Percentiles rank a stretch among this genome's conserved stretches.
phyloP scores from a whole-genome alignment of 2,888 invertebrate species.

The Pseudanteris insignis region DNA sequence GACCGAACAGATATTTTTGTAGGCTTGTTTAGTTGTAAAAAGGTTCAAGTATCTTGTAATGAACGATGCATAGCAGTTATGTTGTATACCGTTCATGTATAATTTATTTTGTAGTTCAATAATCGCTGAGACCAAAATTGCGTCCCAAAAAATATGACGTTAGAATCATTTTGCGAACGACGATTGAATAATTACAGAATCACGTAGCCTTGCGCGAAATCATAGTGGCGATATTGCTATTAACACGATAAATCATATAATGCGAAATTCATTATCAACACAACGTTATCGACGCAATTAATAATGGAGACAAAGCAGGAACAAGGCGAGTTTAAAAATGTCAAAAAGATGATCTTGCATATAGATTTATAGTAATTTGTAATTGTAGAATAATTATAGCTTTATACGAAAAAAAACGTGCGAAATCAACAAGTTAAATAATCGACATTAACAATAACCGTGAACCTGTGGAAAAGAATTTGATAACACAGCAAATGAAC shows the following conservation, averaged over 20 bases:
- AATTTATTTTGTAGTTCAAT: too few relatives aligned
- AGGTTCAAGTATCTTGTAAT: too few relatives aligned
- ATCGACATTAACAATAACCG: constrained; percentile 7
- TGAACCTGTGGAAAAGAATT: constrained; percentile 19
- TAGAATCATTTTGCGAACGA: constrained; percentile 9
- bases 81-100: too few relatives aligned
- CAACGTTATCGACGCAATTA: not conserved
- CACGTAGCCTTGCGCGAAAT: constrained; percentile 33
- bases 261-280: not conserved
- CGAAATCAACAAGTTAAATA: constrained; percentile 23
- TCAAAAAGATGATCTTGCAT: constrained; percentile 27
- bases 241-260: constrained; percentile 17
- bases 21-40: too few relatives aligned
- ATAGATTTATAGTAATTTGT: constrained; percentile 37
- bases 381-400: constrained; percentile 28
- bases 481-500: not conserved
- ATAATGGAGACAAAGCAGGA: not conserved
- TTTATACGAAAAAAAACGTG: constrained; percentile 34
- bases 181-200: constrained; percentile 22
- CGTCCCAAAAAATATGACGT: not conserved
- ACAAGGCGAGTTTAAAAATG: constrained; percentile 7
- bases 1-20: constrained; percentile 23
- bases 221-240: constrained; percentile 15
- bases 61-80: too few relatives aligned
- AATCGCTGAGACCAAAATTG: too few relatives aligned